Conservation (phyloP, 2,888 invertebrate species). For the Parnassius mnemosyne region DNA sequence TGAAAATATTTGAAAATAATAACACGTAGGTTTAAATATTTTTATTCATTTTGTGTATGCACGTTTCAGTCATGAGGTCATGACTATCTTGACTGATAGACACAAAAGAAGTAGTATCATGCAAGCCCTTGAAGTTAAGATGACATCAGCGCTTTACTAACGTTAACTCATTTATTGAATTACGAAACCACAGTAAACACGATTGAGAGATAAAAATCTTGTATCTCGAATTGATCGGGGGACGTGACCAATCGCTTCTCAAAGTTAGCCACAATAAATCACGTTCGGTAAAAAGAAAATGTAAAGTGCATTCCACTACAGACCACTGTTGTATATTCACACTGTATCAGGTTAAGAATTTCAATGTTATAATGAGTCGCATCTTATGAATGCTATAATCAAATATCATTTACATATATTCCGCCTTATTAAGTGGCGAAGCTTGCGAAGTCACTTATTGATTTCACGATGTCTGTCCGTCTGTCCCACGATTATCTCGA, state of each 20-base stretch:
- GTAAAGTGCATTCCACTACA: background rate
- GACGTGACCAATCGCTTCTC: conserved; percentile 16
- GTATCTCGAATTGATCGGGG: conserved; percentile 10
- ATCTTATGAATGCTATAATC: no score
- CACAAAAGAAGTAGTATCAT: background rate
- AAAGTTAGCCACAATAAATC: conserved; percentile 10
- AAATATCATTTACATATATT: no score
- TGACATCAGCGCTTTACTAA: conserved; percentile 15
- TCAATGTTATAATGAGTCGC: conserved; percentile 33
- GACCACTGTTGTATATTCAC: conserved; percentile 8
- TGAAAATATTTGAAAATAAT: no score
- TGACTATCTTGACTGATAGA: background rate
- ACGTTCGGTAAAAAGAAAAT: conserved; percentile 9
- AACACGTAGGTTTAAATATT: no score
- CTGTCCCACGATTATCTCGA: no score
- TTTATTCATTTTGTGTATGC: no score
- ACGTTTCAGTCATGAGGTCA: no score
- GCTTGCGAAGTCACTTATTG: no score
- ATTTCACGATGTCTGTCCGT: no score
- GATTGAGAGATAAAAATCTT: conserved; percentile 7
- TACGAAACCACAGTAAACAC: conserved; percentile 1
- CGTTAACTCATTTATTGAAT: conserved; percentile 17
- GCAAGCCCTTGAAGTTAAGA: conserved; percentile 6
- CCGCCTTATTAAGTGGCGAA: no score
- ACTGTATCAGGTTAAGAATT: conserved; percentile 38